phyloP scores from a whole-genome alignment of 2,888 invertebrate species.

The Nasonia oneida region DNA sequence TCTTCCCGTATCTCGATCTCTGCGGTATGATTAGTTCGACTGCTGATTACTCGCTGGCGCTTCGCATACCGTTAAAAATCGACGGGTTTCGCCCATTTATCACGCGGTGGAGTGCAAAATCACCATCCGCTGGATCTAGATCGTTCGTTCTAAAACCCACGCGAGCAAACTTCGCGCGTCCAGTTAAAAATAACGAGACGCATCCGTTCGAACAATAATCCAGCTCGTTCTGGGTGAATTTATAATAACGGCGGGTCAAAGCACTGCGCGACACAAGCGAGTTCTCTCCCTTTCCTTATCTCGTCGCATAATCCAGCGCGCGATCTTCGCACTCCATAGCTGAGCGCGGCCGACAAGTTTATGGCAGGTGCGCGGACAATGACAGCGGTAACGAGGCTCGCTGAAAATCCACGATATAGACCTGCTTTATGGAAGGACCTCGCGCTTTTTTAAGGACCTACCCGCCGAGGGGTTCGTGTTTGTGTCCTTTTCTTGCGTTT shows the following conservation, averaged over 20 bases:
- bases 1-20: background rate
- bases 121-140: too few relatives aligned
- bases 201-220: too few relatives aligned
- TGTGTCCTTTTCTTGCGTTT: background rate
- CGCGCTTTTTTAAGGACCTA: background rate
- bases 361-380: constrained; percentile 73
- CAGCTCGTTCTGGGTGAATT: background rate
- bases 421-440: background rate
- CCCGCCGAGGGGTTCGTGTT: background rate
- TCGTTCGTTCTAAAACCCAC: too few relatives aligned
- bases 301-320: constrained; percentile 71
- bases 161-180: too few relatives aligned
- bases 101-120: too few relatives aligned
- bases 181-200: too few relatives aligned
- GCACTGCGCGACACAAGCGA: background rate
- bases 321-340: constrained; percentile 69
- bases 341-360: constrained; percentile 65
- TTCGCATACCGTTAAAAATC: too few relatives aligned
- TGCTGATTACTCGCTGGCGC: too few relatives aligned
- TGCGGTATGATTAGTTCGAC: too few relatives aligned
- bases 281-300: constrained; percentile 64
- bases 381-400: constrained; percentile 74
- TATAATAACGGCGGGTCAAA: constrained; percentile 20
- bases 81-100: too few relatives aligned
- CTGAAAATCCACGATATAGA: background rate